phyloP scores from a whole-genome alignment of 2,888 invertebrate genomes.

The Lycaena phlaeas region DNA sequence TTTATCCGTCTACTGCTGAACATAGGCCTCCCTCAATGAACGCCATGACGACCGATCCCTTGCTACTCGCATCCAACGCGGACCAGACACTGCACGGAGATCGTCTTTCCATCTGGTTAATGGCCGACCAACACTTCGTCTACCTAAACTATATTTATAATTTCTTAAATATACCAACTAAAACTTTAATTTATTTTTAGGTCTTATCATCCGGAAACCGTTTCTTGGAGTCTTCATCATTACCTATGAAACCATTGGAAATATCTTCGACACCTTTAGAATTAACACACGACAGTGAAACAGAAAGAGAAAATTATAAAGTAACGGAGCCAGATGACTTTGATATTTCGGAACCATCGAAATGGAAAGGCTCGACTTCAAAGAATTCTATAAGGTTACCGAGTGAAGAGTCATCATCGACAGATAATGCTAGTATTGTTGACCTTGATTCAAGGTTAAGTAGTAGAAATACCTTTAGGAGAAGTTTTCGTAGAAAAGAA shows the following conservation, averaged over 20 bases:
- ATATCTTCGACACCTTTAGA: conserved; percentile 59
- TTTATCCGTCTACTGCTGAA: too few relatives aligned
- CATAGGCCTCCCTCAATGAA: too few relatives aligned
- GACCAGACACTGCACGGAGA: too few relatives aligned
- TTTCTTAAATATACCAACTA: too few relatives aligned
- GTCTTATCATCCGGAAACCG: conserved; percentile 61
- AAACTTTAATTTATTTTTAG: conserved; percentile 44
- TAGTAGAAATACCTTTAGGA: conserved; percentile 38
- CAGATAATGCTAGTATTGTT: conserved; percentile 60
- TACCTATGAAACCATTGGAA: conserved; percentile 47
- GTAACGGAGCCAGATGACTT: conserved; percentile 72
- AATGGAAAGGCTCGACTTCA: conserved; percentile 78
- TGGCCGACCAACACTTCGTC: too few relatives aligned
- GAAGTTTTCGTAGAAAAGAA: conserved; percentile 32
- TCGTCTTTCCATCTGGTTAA: too few relatives aligned
- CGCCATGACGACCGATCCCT: too few relatives aligned
- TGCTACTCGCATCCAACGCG: too few relatives aligned
- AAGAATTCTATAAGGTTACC: conserved; percentile 79
- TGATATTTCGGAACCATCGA: conserved; percentile 69
- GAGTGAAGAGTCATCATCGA: conserved; percentile 67
- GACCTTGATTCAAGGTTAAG: conserved; percentile 46
- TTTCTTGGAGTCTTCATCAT: conserved; percentile 43
- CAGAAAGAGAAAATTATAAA: conserved; percentile 52
- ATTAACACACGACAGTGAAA: conserved; percentile 37
- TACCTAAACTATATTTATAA: too few relatives aligned